Percentiles rank a stretch among this genome's conserved stretches.
Evolutionary conservation across 1,140 invertebrate genomes (phyloP).

Genomic region (Eurosta solidaginis): DNA sequence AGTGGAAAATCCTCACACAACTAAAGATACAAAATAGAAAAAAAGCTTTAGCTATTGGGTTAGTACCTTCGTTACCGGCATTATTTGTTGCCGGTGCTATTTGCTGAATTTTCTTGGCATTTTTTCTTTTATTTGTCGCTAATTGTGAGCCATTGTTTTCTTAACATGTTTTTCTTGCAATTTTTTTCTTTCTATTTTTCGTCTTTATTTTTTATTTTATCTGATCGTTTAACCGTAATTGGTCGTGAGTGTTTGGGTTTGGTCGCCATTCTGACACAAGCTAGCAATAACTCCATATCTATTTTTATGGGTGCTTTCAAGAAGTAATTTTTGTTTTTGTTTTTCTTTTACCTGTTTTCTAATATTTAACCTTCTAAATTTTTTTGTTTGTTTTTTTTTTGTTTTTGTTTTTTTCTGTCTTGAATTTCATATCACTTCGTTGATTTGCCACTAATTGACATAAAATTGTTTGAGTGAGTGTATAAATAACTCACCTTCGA

Average conservation of each 20-base stretch:
- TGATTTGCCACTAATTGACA: constrained; percentile 23
- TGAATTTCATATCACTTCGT: not conserved
- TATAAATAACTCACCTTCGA: constrained; percentile 5
- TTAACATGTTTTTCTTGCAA: too few relatives aligned
- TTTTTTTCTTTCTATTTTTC: not conserved
- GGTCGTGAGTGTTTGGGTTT: not conserved
- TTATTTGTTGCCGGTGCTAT: not conserved
- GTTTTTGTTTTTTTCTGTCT: not conserved
- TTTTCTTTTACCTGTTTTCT: not conserved
- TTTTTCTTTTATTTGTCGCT: not conserved
- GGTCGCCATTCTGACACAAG: not conserved
- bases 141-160: not conserved
- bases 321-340: not conserved
- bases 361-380: not conserved
- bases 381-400: not conserved
- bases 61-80: not conserved
- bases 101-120: not conserved
- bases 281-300: not conserved
- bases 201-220: not conserved
- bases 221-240: constrained; percentile 7
- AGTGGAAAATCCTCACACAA: too few relatives aligned
- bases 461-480: constrained; percentile 13
- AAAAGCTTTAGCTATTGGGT: too few relatives aligned
- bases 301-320: not conserved
- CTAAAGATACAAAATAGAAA: too few relatives aligned